Conservation (phyloP, 2,888 invertebrate genomes). For the Lordiphosa fenestrarum region DNA sequence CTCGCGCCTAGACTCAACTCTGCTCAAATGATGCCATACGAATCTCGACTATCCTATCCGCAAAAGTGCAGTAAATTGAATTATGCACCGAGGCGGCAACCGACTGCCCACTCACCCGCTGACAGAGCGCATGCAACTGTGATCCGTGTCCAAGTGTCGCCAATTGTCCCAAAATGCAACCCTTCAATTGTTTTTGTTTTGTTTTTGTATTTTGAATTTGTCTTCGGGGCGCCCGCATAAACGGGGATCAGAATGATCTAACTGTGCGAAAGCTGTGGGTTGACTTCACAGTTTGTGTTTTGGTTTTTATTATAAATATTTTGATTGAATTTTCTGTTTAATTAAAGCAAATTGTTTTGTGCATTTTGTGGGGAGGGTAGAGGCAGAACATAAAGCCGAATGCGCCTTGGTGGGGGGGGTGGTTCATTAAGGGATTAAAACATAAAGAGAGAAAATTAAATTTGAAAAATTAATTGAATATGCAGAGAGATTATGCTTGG, state of each 20-base stretch:
- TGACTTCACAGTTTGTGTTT: conserved; percentile 27
- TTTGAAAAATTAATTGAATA: not conserved
- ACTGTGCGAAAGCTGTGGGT: conserved; percentile 7
- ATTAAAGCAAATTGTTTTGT: conserved; percentile 63
- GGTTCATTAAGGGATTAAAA: conserved; percentile 21
- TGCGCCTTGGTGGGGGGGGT: conserved; percentile 15
- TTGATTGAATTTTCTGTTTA: conserved; percentile 74
- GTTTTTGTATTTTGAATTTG: conserved; percentile 25
- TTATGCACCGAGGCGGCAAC: conserved; percentile 43
- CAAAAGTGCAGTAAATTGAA: conserved; percentile 69
- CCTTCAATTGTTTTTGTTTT: conserved; percentile 42
- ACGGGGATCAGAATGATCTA: conserved; percentile 32
- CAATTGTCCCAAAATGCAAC: conserved; percentile 55
- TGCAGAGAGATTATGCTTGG: no score
- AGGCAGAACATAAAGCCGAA: conserved; percentile 4
- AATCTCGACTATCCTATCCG: conserved; percentile 28
- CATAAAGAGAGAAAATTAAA: conserved; percentile 1
- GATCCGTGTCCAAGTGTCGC: conserved; percentile 68
- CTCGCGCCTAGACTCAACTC: conserved; percentile 68
- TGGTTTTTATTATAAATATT: conserved; percentile 66
- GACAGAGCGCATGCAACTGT: conserved; percentile 34
- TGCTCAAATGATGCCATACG: conserved; percentile 23
- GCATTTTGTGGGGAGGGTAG: conserved; percentile 23
- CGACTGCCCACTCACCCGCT: conserved; percentile 42
- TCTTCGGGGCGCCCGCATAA: conserved; percentile 71